Evolutionary conservation across 2,113 vertebrate genomes (phyloP), one percentile per base, ranked within the genome.

Genomic region (Pterocles gutturalis): DNA sequence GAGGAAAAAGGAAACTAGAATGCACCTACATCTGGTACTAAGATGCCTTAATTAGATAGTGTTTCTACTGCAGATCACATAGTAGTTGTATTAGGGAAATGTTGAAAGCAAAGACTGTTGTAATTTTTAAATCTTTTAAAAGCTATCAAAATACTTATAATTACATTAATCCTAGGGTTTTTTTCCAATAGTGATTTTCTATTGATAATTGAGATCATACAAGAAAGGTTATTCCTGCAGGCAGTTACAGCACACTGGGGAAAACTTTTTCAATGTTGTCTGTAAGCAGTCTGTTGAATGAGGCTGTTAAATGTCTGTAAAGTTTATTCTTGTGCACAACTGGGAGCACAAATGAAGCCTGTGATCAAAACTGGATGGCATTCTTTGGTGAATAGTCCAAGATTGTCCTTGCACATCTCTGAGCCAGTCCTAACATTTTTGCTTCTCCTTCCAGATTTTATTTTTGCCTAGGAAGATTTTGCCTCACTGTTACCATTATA

Each of bases 201-300:
- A 1, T 29, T 89, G 34, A 29, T 55, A 66, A 62, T 75, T 80
- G 38, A 54, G 46, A 33, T 77, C 5, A 45, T 12, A 21, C 65
- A 84, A 33, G n/a, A 66, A 81, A 34, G 29, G 4, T 71, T 87
- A 24, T 46, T 90, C 28, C 16, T 93, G 22, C 19, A 71, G 66
- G 60, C n/a, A 85, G 48, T 71, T 83, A 49, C 14, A 87, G 60
- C 33, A 48, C 41, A 28, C 11, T 55, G 26, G 15, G 34, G 16
- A 43, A 53, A 67, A 20, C 0, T 0, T 57, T 92, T 71, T 57
- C 1, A 1, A 20, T 65, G 58, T 36, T 85, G 43, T 48, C 48
- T 51, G 9, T 85, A 19, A 33, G 61, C 65, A 70, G 7, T 43
- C 19, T 87, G 18, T 57, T 66, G 31, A 70, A 54, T 64, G 33